A percentile compares a stretch with the other conserved stretches of the same genome.
Evolutionary conservation across 1,140 invertebrate genomes (phyloP).

Genomic region (Chrysopa pallens): DNA sequence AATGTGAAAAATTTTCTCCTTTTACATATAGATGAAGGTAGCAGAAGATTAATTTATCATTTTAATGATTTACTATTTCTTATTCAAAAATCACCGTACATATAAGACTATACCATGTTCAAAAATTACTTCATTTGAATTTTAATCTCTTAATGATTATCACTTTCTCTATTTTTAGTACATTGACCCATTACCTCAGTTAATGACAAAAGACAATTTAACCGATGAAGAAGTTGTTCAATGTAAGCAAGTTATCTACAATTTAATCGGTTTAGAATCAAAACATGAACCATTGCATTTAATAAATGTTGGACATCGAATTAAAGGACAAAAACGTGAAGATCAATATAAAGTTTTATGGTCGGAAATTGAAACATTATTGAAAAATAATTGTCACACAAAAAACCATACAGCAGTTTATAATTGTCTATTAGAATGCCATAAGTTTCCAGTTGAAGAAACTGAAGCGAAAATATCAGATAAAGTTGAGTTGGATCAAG

Average conservation of each 20-base stretch:
- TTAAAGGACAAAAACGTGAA: slow-evolving; percentile 47
- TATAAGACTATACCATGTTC: no score
- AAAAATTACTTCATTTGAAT: no score
- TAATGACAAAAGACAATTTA: slow-evolving; percentile 69
- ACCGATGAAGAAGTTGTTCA: slow-evolving; percentile 71
- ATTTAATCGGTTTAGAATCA: slow-evolving; percentile 63
- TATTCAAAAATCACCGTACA: no score
- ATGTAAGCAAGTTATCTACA: slow-evolving; percentile 74
- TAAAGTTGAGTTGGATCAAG: slow-evolving; percentile 43
- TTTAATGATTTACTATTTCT: no score
- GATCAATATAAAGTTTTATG: slow-evolving; percentile 84
- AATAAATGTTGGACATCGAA: slow-evolving; percentile 34
- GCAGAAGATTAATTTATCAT: no score
- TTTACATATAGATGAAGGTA: no score
- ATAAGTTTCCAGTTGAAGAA: slow-evolving; percentile 27
- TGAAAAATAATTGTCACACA: slow-evolving; percentile 54
- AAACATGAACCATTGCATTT: slow-evolving; percentile 65
- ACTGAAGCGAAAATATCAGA: slow-evolving; percentile 29
- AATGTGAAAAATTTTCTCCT: no score
- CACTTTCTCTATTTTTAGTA: slow-evolving; percentile 34
- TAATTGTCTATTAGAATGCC: slow-evolving; percentile 67
- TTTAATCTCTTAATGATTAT: no score
- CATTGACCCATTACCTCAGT: slow-evolving; percentile 56
- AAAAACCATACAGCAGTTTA: slow-evolving; percentile 56
- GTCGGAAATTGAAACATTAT: slow-evolving; percentile 70